Percentiles rank a stretch among this genome's conserved stretches.
phyloP scores from a whole-genome alignment of 2,113 vertebrate genomes.

The Microcebus murinus region DNA sequence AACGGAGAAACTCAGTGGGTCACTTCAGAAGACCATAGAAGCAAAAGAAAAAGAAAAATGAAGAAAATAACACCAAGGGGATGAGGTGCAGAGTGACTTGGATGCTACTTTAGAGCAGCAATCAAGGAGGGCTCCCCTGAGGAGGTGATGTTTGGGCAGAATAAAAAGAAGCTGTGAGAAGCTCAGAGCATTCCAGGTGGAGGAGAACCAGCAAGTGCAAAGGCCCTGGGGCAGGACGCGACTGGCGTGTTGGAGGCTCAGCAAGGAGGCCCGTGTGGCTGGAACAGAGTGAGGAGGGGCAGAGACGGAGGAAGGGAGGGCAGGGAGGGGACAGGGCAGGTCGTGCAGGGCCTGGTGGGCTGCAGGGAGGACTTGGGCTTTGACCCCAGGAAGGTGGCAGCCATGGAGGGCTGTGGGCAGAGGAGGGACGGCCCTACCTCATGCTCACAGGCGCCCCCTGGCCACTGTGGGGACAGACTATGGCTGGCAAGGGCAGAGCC shows the following conservation, averaged over 20 bases:
- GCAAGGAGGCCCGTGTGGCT: rapidly evolving
- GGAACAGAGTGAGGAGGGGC: background rate
- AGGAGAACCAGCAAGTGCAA: background rate
- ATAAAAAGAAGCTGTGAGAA: background rate
- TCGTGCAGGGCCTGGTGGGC: background rate
- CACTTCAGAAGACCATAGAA: background rate
- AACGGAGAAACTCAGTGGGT: background rate
- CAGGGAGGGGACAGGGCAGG: background rate
- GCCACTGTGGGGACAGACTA: background rate
- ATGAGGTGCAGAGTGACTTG: background rate
- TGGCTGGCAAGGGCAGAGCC: background rate
- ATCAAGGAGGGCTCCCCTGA: background rate
- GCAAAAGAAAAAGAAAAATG: background rate
- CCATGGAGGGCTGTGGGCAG: background rate
- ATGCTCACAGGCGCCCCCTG: background rate
- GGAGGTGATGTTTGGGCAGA: background rate
- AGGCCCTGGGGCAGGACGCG: background rate
- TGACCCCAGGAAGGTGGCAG: background rate
- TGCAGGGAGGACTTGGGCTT: background rate
- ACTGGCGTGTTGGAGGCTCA: rapidly evolving
- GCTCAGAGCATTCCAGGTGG: background rate
- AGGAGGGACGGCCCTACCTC: background rate
- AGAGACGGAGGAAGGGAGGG: background rate
- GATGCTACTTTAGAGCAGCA: background rate
- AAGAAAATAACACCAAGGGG: background rate